Conservation (phyloP, 1,140 invertebrate genomes). For the Lepidostoma basale region DNA sequence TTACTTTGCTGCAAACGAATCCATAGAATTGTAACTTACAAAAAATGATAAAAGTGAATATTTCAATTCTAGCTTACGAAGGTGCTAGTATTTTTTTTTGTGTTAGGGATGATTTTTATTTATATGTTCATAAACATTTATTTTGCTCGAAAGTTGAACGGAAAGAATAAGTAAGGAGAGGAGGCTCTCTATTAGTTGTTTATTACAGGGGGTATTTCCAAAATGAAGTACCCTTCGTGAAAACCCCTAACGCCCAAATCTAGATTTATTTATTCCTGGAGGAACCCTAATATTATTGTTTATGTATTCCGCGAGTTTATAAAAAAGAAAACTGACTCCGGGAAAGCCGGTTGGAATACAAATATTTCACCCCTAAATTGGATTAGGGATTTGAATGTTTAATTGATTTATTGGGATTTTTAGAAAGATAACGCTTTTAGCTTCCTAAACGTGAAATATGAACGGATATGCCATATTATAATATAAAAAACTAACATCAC, state of each 20-base stretch:
- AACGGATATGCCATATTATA: no score
- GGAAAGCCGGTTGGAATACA: not conserved
- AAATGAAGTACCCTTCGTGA: conserved; percentile 11
- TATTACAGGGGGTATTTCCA: conserved; percentile 17
- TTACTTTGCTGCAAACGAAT: no score
- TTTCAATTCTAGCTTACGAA: no score
- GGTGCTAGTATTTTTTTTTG: no score
- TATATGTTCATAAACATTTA: no score
- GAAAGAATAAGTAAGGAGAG: no score
- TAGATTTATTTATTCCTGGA: conserved; percentile 28
- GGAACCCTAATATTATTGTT: conserved; percentile 25
- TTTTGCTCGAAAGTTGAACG: no score
- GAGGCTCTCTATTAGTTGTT: conserved; percentile 7
- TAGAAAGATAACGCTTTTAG: not conserved
- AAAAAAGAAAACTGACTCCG: conserved; percentile 1
- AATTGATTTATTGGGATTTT: conserved; percentile 23
- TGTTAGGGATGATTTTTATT: no score
- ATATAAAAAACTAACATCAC: no score
- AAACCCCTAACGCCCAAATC: conserved; percentile 24
- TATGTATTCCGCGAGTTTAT: conserved; percentile 24
- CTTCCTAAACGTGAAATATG: no score
- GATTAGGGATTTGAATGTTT: conserved; percentile 22
- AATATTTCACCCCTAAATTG: conserved; percentile 17
- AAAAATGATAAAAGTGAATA: no score
- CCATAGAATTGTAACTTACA: no score